Conservation (phyloP, 2,797 vertebrate species). For the Esox lucius region DNA sequence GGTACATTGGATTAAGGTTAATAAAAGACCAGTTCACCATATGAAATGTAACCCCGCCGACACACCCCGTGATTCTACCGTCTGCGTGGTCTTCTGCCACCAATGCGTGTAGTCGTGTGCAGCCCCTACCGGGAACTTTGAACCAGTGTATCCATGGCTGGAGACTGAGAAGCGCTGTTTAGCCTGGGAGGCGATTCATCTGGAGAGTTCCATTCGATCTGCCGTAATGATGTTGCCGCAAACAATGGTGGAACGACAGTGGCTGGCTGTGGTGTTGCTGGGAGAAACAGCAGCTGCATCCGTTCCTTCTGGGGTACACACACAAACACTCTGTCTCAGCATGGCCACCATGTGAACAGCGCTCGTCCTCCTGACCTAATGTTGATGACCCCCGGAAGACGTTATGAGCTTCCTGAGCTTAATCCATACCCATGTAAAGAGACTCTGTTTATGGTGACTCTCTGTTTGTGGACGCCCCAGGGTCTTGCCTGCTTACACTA, state of each 20-base stretch:
- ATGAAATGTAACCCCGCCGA: too few relatives aligned
- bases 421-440: not conserved
- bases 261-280: not conserved
- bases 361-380: conserved; percentile 3
- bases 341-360: not conserved
- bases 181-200: too few relatives aligned
- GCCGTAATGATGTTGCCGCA: not conserved
- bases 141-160: conserved; percentile 11
- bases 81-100: too few relatives aligned
- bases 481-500: too few relatives aligned
- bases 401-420: conserved; percentile 26
- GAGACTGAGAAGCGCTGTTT: conserved; percentile 9
- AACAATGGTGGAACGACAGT: not conserved
- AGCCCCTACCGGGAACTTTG: conserved; percentile 33
- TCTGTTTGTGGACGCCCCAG: too few relatives aligned
- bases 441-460: not conserved
- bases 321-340: not conserved
- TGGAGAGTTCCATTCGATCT: not conserved
- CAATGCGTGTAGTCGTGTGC: too few relatives aligned
- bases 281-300: conserved; percentile 21
- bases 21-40: not conserved
- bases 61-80: too few relatives aligned
- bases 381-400: conserved; percentile 19
- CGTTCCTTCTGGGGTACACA: conserved; percentile 6
- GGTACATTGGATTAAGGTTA: conserved; percentile 18